Conservation (phyloP, 2,888 invertebrate genomes). For the Empis stercorea region DNA sequence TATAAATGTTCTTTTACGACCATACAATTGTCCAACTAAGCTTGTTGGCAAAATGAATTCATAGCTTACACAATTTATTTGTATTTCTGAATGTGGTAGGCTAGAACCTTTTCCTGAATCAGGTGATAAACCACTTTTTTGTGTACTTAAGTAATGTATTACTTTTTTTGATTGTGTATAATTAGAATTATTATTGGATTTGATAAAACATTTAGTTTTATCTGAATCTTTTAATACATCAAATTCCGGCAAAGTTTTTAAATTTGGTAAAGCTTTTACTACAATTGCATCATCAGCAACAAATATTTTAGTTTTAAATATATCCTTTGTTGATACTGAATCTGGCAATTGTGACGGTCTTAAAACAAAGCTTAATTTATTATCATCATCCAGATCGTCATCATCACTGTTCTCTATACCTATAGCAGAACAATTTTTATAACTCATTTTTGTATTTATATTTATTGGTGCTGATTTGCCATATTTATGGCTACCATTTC, state of each 20-base stretch:
- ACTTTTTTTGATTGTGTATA: conserved; percentile 28
- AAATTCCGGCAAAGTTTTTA: conserved; percentile 32
- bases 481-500: not conserved
- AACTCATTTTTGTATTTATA: conserved; percentile 37
- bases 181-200: conserved; percentile 12
- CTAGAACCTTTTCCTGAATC: conserved; percentile 36
- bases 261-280: conserved; percentile 30
- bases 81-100: conserved; percentile 30
- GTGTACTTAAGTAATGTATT: conserved; percentile 22
- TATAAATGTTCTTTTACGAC: conserved; percentile 69
- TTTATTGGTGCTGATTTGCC: conserved; percentile 56
- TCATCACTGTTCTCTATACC: conserved; percentile 16
- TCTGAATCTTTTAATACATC: too few species aligned
- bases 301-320: conserved; percentile 23
- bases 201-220: too few species aligned
- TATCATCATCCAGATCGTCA: conserved; percentile 28
- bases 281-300: conserved; percentile 28
- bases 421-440: conserved; percentile 27
- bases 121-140: conserved; percentile 19
- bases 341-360: conserved; percentile 32
- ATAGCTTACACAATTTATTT: conserved; percentile 27
- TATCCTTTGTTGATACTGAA: conserved; percentile 23
- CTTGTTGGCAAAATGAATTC: conserved; percentile 61
- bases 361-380: conserved; percentile 17
- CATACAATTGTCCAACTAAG: conserved; percentile 78